Base-by-base conservation (phyloP, 2,888 invertebrate genomes). In the Pseudococcus jackbeardsleyi region DNA sequence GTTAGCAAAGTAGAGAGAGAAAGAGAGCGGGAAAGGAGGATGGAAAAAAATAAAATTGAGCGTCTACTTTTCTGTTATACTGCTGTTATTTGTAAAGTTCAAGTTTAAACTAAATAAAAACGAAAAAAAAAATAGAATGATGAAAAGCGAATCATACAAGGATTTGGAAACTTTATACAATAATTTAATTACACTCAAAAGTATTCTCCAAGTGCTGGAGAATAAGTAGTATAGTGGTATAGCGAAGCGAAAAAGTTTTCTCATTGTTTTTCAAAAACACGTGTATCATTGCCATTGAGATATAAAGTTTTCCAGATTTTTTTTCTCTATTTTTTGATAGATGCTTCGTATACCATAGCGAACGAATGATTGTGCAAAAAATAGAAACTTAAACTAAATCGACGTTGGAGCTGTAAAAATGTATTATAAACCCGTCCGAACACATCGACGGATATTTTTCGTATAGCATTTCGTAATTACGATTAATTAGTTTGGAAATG, bases 211-310 rank as follows among this genome's bases (percentile, higher is more conserved):
- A 42, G 64, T 9, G 22, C 22, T 22, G n/a, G 15, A n/a, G 59
- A 59, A 64, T 64, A 64, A 22, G 11, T 8, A 22, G 11, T 8
- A 26, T 9, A 82, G 46, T 17, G n/a, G 33, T 12, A 82, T 33
- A 17, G 15, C n/a, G 19, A 82, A 12, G 19, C 42, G 79, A 46
- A 82, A 82, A 82, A 82, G 79, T 82, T 82, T 82, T 82, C 79
- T 82, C 46, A 82, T 82, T 82, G 79, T 42, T 82, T 82, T 82
- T 19, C 79, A 72, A 72, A 72, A 72, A 72, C 72, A 72, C 72
- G 72, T 72, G 72, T 72, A 72, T 72, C 72, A 72, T 72, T 72
- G 12, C 72, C 33, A 72, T 22, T 4, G 64, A 64, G 72, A 33
- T 33, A 72, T 33, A 72, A 33, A 72, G 33, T 39, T 72, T 72